phyloP scores from a whole-genome alignment of 1,140 invertebrate genomes.

The Cataglyphis hispanica region DNA sequence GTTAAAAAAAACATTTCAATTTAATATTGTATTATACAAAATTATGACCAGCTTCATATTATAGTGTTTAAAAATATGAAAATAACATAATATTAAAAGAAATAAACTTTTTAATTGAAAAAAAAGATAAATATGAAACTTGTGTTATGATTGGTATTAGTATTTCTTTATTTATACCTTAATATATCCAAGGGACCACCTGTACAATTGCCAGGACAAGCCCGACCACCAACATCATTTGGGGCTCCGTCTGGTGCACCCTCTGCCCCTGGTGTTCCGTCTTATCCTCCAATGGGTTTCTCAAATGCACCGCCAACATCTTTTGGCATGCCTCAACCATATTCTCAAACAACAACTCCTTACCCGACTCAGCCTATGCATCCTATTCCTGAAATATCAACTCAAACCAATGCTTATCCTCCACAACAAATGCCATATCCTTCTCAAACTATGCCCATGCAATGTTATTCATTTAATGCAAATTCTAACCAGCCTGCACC shows the following conservation, averaged over 20 bases:
- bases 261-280: conserved; percentile 77
- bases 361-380: conserved; percentile 64
- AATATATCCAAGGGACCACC: conserved; percentile 80
- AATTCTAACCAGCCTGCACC: conserved; percentile 43
- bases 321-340: conserved; percentile 82
- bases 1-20: neutral
- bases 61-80: neutral
- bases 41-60: neutral
- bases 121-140: neutral
- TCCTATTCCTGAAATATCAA: conserved; percentile 18
- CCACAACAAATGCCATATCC: conserved; percentile 70
- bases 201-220: conserved; percentile 79
- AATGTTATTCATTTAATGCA: conserved; percentile 58
- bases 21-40: neutral
- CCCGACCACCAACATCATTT: conserved; percentile 82
- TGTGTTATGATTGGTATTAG: conserved; percentile 3
- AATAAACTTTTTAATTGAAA: neutral
- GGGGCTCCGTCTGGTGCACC: conserved; percentile 82
- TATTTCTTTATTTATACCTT: conserved; percentile 66
- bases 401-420: conserved; percentile 54
- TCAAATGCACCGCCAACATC: conserved; percentile 72
- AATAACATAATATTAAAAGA: neutral
- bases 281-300: conserved; percentile 75
- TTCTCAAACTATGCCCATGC: conserved; percentile 12
- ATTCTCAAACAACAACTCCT: conserved; percentile 58